phyloP scores from a whole-genome alignment of 2,797 vertebrate genomes.

The Takifugu rubripes region DNA sequence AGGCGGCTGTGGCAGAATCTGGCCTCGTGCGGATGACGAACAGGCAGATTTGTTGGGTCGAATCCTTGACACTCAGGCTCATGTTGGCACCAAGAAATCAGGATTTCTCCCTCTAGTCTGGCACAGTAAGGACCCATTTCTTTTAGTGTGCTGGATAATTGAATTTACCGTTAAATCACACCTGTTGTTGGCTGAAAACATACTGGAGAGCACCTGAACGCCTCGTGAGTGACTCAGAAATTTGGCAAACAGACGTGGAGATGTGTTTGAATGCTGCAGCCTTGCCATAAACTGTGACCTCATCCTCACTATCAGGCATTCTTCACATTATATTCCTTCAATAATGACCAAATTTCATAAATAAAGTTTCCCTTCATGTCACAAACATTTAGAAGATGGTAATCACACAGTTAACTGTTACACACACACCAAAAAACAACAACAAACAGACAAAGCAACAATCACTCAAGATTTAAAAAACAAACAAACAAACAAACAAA shows the following conservation, averaged over 20 bases:
- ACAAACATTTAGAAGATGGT: conserved; percentile 80
- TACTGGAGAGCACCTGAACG: conserved; percentile 4
- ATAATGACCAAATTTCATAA: conserved; percentile 74
- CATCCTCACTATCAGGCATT: conserved; percentile 24
- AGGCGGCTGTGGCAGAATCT: conserved; percentile 14
- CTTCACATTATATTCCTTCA: conserved; percentile 72
- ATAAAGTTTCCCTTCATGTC: conserved; percentile 79
- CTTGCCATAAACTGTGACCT: conserved; percentile 12
- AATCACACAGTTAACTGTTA: conserved; percentile 58
- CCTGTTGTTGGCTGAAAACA: conserved; percentile 1
- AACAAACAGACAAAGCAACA: conserved; percentile 52
- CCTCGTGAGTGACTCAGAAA: conserved; percentile 7
- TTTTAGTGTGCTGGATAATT: conserved; percentile 1
- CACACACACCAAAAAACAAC: conserved; percentile 42
- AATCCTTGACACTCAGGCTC: conserved; percentile 28
- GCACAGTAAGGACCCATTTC: not conserved
- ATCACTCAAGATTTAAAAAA: conserved; percentile 41
- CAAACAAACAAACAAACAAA: no score
- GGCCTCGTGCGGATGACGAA: not conserved
- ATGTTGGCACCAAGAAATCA: conserved; percentile 29
- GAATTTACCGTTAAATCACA: not conserved
- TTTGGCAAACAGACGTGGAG: conserved; percentile 47
- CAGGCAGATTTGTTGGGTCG: conserved; percentile 5
- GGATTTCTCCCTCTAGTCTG: not conserved
- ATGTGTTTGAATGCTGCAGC: conserved; percentile 23